Base-by-base conservation (phyloP, 2,888 invertebrate genomes). In the Zhuqinia jingwanae region DNA sequence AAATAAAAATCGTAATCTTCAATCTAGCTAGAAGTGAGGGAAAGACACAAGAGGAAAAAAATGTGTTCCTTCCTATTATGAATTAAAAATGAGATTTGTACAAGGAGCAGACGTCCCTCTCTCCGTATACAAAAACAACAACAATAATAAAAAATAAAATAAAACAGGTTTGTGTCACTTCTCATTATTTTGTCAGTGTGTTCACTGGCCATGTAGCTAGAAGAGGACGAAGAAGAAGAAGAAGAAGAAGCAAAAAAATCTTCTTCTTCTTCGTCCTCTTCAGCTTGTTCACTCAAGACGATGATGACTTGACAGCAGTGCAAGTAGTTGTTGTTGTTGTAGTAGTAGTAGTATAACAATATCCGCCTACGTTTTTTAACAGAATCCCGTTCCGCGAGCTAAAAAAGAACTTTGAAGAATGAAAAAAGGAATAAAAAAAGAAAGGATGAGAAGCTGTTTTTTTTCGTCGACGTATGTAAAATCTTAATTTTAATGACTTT, bases 131-230 rank as follows among this genome's bases (percentile, higher is more conserved):
- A 42, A 58, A 56, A 56, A 42, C 56, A 76, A 76, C 56, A 58
- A 73, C 56, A 76, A 76, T 20, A 76, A 58, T 36, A 76, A 80
- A 56, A 85, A 79, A 80, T 42, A 85, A 80, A 78, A 77, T 77
- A 78, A 85, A 85, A 85, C 85, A 79, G 85, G 85, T 85, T 85
- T 85, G 50, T 85, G 85, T 85, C 85, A 85, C 85, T 85, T 85
- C 85, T 85, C 85, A 85, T 85, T 85, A 85, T 85, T 73, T 79
- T 60, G 79, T 73, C 85, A 58, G 58, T 70, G 58, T 70, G 73
- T 50, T 76, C 63, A 79, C 53, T 58, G 36, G 63, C 63, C 63
- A 73, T 73, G 50, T 45, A 47, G 15, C 20, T 8, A 36, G 36
- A 36, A 36, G 36, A 36, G 8, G 36, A n/a, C n/a, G n/a, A n/a